Evolutionary conservation across 2,888 invertebrate species (phyloP), one percentile per base, ranked within the genome.

Genomic region (Oscheius sp.): DNA sequence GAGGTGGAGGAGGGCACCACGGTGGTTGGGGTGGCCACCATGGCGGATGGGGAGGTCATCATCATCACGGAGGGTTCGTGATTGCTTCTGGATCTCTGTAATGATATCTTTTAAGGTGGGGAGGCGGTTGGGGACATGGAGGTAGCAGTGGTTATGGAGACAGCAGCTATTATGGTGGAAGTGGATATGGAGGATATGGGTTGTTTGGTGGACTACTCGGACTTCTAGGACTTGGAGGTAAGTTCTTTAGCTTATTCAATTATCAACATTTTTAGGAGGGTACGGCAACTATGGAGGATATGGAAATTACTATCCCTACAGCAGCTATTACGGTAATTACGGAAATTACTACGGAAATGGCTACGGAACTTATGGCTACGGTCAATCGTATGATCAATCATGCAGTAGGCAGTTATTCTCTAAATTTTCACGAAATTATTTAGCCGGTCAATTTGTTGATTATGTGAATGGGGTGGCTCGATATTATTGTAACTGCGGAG

Each of bases 401-500:
- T 49, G 49, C 21, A 18, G 49, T 49, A 21, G 21, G 49, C 21
- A 21, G 5, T 13, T 49, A 13, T 16, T 13, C 49, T 12, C 16
- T 13, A 5, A 49, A 13, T 13, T 49, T 49, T 49, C 3, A 18
- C 16, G 13, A 18, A 49, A 13, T 16, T 49, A 21, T 61, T 58
- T 13, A 61, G 61, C 41, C 41, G 61, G 61, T 18, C 61, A 61
- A 23, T 61, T 61, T 61, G 61, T 61, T 5, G 61, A 61, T 21
- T 61, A 61, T 43, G 61, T 61, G 61, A 45, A 45, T 43, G 61
- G 61, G 6, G 25, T 61, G 3, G 61, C 61, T 16, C 61, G 61
- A n/a, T 61, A 61, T 21, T 61, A 61, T 13, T 61, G 61, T 23
- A 61, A 61, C 41, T 61, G 61, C 21, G 61, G 61, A n/a, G 16